phyloP scores from a whole-genome alignment of 2,888 invertebrate species.

The Actias luna region DNA sequence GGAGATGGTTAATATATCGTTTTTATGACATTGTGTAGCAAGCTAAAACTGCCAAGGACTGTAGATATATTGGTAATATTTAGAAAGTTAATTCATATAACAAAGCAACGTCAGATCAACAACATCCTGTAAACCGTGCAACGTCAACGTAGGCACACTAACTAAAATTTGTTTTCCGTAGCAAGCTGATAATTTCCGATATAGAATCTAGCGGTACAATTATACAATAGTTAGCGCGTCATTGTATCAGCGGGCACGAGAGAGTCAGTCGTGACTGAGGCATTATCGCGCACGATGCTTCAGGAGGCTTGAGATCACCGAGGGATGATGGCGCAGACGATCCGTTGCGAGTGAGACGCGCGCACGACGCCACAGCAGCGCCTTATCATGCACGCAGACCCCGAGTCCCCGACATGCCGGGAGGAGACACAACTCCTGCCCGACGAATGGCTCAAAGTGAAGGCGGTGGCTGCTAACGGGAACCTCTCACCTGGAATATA shows the following conservation, averaged over 20 bases:
- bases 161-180: conserved; percentile 72
- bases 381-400: conserved; percentile 69
- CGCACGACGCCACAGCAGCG: conserved; percentile 64
- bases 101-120: background rate
- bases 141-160: conserved; percentile 65
- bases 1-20: background rate
- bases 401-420: conserved; percentile 74
- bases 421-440: conserved; percentile 76
- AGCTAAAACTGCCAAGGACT: too few species aligned
- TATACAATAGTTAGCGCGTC: conserved; percentile 76
- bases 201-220: conserved; percentile 77
- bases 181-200: conserved; percentile 75
- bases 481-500: conserved; percentile 77
- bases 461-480: conserved; percentile 66
- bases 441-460: conserved; percentile 77
- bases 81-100: background rate
- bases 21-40: background rate
- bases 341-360: conserved; percentile 54
- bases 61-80: too few species aligned
- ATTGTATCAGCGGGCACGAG: conserved; percentile 57
- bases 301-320: conserved; percentile 61
- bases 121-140: conserved; percentile 53
- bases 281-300: conserved; percentile 79
- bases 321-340: conserved; percentile 68
- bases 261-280: conserved; percentile 75